These are phyloP conservation scores for Rhodeus uyekii DNA, from an alignment of 2,797 vertebrate species.

Conservation along the genomic window DNA sequence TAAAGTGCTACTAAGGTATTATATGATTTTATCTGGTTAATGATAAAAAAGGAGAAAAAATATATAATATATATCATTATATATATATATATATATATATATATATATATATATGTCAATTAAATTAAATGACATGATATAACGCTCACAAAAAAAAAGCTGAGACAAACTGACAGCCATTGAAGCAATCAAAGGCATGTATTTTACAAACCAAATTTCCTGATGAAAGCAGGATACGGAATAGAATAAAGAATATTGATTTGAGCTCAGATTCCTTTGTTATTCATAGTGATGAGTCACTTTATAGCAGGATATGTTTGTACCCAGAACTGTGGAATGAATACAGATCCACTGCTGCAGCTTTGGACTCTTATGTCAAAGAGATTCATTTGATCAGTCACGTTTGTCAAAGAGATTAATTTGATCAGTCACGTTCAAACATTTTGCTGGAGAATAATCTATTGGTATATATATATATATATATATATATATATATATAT, in stretches of 20 bases:
- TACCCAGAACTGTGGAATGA: not conserved
- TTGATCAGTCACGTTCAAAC: not conserved
- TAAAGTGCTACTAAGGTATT: too few relatives aligned
- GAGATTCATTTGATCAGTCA: not conserved
- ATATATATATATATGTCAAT: too few relatives aligned
- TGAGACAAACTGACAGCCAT: not conserved
- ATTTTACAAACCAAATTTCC: slow-evolving; percentile 52
- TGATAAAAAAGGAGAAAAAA: too few relatives aligned
- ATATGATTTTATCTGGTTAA: too few relatives aligned
- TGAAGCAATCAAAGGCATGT: slow-evolving; percentile 11
- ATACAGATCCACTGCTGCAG: not conserved
- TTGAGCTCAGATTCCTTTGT: slow-evolving; percentile 19
- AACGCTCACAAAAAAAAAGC: not conserved
- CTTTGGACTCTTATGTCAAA: not conserved
- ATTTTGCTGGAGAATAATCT: not conserved
- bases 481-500: too few relatives aligned
- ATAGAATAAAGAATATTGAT: slow-evolving; percentile 18
- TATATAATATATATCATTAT: too few relatives aligned
- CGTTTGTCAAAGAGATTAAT: not conserved
- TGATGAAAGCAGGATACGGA: slow-evolving; percentile 29
- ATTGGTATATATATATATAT: not conserved
- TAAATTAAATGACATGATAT: slow-evolving; percentile 17
- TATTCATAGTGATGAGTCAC: slow-evolving; percentile 21
- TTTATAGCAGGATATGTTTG: not conserved
- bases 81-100: too few relatives aligned